Conservation (phyloP, 1,140 invertebrate genomes). For the Saccostrea glomerata region DNA sequence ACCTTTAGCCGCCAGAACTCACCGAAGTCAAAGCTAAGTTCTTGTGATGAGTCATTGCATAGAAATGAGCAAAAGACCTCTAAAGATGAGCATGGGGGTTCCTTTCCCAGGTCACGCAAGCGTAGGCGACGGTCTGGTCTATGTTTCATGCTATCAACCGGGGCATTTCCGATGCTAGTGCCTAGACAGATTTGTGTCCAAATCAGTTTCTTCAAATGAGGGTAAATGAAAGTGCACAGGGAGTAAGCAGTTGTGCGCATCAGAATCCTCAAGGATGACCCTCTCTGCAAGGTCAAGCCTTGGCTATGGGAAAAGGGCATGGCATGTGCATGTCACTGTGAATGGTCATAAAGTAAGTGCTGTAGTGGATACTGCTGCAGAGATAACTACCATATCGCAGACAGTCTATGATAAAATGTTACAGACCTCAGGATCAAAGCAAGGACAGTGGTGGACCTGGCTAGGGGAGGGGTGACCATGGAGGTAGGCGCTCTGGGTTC, state of each 20-base stretch:
- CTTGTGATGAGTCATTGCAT: not conserved
- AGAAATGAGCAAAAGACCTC: too few species aligned
- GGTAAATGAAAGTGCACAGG: not conserved
- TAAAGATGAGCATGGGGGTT: too few species aligned
- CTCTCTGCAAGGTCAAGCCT: not conserved
- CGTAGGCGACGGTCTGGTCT: not conserved
- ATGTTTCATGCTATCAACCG: not conserved
- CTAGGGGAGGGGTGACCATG: too few species aligned
- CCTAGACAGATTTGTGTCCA: not conserved
- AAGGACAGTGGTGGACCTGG: too few species aligned
- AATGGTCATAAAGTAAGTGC: too few species aligned
- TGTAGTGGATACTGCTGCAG: too few species aligned
- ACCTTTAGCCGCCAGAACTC: not conserved
- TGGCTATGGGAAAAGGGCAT: too few species aligned
- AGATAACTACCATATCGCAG: too few species aligned
- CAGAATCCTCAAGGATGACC: not conserved
- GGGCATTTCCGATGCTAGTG: not conserved
- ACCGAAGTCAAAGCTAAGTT: not conserved
- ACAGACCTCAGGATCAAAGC: too few species aligned
- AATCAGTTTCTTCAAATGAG: not conserved
- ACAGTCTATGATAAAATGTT: too few species aligned
- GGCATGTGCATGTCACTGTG: too few species aligned
- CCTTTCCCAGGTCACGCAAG: not conserved
- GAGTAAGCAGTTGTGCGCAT: not conserved
- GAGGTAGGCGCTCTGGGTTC: too few species aligned